These are phyloP conservation scores for Nesogale talazaci DNA, from an alignment of 2,113 vertebrate genomes.

Conservation along the genomic window DNA sequence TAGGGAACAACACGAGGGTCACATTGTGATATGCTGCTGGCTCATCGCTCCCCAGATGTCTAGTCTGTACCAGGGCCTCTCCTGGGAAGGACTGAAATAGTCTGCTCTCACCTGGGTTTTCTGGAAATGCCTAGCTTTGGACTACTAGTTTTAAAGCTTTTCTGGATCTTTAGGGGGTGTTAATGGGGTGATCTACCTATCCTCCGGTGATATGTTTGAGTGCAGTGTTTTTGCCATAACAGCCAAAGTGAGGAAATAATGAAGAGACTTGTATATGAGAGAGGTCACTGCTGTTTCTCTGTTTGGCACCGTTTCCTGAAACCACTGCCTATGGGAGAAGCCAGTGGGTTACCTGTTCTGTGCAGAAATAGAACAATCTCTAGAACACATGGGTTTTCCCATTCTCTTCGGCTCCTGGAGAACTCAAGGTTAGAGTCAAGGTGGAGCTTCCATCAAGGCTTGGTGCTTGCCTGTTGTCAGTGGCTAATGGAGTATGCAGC, in stretches of 20 bases:
- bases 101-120: neutral
- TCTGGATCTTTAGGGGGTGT: neutral
- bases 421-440: neutral
- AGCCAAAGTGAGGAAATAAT: neutral
- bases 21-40: neutral
- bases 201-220: neutral
- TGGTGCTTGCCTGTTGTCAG: accelerated
- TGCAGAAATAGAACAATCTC: neutral
- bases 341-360: too few species aligned
- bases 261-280: neutral
- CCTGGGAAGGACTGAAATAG: neutral
- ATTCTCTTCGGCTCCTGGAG: neutral
- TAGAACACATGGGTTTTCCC: neutral
- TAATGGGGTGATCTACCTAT: neutral
- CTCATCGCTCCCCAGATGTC: accelerated
- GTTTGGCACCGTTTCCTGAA: neutral
- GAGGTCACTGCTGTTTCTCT: neutral
- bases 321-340: neutral
- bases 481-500: neutral
- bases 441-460: neutral
- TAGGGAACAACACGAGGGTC: accelerated
- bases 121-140: neutral
- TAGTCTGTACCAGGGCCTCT: neutral
- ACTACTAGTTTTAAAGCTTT: neutral
- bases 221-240: constrained; percentile 49